Conservation (phyloP, 2,113 vertebrate species). For the Hyla sarda region DNA sequence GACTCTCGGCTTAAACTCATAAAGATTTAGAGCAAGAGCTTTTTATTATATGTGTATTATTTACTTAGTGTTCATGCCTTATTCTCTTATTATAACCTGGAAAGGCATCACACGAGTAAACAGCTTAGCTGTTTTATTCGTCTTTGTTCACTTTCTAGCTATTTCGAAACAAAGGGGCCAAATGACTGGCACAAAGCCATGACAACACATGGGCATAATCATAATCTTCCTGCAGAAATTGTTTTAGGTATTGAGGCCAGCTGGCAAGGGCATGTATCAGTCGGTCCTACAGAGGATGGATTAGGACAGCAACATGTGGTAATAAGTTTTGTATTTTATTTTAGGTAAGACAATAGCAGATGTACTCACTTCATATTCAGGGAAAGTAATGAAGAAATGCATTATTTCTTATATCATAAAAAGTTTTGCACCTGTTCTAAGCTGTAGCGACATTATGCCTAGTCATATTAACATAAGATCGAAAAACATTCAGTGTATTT, state of each 20-base stretch:
- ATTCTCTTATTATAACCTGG: constrained; percentile 13
- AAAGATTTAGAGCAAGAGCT: background rate
- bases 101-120: constrained; percentile 24
- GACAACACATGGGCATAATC: constrained; percentile 56
- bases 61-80: background rate
- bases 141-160: constrained; percentile 50
- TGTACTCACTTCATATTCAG: constrained; percentile 42
- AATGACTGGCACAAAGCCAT: constrained; percentile 52
- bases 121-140: constrained; percentile 36
- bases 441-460: background rate
- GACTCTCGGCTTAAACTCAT: background rate
- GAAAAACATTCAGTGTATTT: constrained; percentile 33
- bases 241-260: constrained; percentile 58
- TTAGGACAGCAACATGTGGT: constrained; percentile 56
- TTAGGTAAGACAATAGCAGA: constrained; percentile 38
- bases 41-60: background rate
- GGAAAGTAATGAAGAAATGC: constrained; percentile 34
- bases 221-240: constrained; percentile 56
- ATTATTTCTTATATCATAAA: constrained; percentile 32
- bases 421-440: constrained; percentile 39
- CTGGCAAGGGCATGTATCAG: constrained; percentile 55
- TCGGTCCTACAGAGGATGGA: constrained; percentile 54
- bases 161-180: constrained; percentile 52
- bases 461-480: background rate
- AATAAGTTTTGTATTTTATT: constrained; percentile 42